Percentiles rank a stretch among this genome's conserved stretches.
Evolutionary conservation across 2,888 invertebrate species (phyloP).

Genomic region (Adelphocoris suturalis): DNA sequence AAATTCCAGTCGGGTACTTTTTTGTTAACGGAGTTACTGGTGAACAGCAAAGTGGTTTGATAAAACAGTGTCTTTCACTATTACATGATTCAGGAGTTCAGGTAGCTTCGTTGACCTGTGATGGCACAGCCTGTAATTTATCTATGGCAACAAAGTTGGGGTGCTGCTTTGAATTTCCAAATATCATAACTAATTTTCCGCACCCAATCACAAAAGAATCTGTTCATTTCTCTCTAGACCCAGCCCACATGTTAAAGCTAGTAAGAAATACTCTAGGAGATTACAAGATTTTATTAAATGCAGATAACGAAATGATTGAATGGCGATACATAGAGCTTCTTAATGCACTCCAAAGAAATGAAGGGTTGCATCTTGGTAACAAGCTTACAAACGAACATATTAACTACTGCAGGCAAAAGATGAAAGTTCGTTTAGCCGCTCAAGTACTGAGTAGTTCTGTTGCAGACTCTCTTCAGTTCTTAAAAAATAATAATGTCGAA

Average conservation of each 20-base stretch:
- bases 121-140: not conserved
- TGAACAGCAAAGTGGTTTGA: too few species aligned
- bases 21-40: too few species aligned
- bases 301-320: not conserved
- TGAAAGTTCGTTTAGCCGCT: constrained; percentile 72
- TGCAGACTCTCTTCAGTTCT: constrained; percentile 66
- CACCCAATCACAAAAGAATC: too few species aligned
- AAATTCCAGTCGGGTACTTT: too few species aligned
- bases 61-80: too few species aligned
- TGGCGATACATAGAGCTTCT: not conserved
- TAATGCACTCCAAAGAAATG: not conserved
- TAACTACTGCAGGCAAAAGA: constrained; percentile 64
- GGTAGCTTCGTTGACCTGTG: not conserved
- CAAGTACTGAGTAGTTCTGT: constrained; percentile 72
- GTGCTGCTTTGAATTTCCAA: not conserved
- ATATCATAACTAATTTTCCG: not conserved
- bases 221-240: constrained; percentile 73
- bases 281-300: constrained; percentile 53
- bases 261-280: constrained; percentile 73
- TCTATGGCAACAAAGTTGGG: not conserved
- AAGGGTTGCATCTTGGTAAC: constrained; percentile 63
- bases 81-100: not conserved
- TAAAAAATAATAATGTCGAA: not conserved
- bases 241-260: constrained; percentile 74
- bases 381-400: constrained; percentile 73